Base-by-base conservation (phyloP, 1,140 invertebrate genomes). In the Heliconius hewitsoni region DNA sequence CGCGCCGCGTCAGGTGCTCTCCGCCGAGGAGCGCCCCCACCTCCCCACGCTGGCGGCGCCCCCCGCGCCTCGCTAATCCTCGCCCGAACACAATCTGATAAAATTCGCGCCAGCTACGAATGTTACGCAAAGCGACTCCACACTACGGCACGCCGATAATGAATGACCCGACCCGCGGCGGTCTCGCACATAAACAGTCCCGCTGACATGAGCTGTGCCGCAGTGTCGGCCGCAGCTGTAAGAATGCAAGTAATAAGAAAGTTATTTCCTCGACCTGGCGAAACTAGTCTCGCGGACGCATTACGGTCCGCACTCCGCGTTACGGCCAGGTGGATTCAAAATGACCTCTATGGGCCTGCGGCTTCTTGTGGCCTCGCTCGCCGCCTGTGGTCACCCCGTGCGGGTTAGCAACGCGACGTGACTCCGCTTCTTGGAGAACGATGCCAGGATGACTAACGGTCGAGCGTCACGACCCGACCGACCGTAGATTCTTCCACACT, bases 71-170 rank as follows among this genome's bases (percentile, higher is more conserved):
- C 60, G 90, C 91, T 92, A 92, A 94, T 94, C 91, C 91, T 91
- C 90, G 87, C 88, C 91, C 90, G 89, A 92, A 94, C 87, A 93
- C 91, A 91, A 94, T 93, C 92, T 93, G 91, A 94, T 93, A 94
- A 94, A 93, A 93, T 94, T 94, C 92, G 93, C 93, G 91, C 91
- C 91, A 93, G 90, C 91, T 90, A 93, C 90, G 90, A 93, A 92
- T 89, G 91, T 93, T 94, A 94, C 91, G 93, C 91, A 91, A 93
- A 93, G 90, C 91, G 87, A 89, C 85, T 91, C 89, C 83, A 90
- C 88, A 91, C 91, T 91, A 93, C 90, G 86, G 91, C 87, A 85
- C 83, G 80, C 85, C 86, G 89, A 90, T 94, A 92, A 93, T 94
- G 91, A 94, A 94, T 94, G 91, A 92, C 90, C 89, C 84, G 85